Conservation (phyloP, 1,140 invertebrate genomes). For the Dufourea novaeangliae region DNA sequence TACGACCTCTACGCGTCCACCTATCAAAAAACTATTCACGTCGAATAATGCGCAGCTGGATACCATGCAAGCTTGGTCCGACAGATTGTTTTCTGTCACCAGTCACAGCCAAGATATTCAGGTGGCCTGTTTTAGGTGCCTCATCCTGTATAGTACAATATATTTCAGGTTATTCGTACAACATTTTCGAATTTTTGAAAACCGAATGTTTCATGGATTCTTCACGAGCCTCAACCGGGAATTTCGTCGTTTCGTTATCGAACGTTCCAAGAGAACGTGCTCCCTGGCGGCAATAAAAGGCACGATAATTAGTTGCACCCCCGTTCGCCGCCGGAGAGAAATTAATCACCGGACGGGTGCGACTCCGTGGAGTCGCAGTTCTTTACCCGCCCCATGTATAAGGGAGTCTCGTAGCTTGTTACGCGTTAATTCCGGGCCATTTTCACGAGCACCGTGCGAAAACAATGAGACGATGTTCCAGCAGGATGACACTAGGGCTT, state of each 20-base stretch:
- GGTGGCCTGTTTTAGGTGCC: too few species aligned
- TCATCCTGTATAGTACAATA: too few species aligned
- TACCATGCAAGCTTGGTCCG: too few species aligned
- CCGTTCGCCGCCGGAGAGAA: constrained; percentile 4
- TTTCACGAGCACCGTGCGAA: constrained; percentile 35
- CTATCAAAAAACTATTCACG: too few species aligned
- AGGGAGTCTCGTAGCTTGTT: constrained; percentile 36
- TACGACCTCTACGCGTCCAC: too few species aligned
- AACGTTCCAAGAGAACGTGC: not conserved
- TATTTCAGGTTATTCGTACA: too few species aligned
- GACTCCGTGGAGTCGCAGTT: constrained; percentile 53
- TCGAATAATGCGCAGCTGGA: too few species aligned
- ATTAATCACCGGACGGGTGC: constrained; percentile 58
- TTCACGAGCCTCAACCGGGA: not conserved
- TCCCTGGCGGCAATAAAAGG: constrained; percentile 47
- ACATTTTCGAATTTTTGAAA: not conserved
- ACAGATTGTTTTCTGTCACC: too few species aligned
- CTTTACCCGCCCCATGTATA: constrained; percentile 15
- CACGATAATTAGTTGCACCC: constrained; percentile 64
- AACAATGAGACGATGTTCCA: constrained; percentile 14
- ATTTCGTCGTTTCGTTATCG: constrained; percentile 35
- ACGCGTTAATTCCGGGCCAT: constrained; percentile 45
- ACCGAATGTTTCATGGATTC: not conserved
- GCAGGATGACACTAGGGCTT: not conserved
- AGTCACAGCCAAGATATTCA: too few species aligned